These are phyloP conservation scores for Leptopilina drosophilae DNA, from an alignment of 2,888 invertebrate species.

Conservation along the genomic window DNA sequence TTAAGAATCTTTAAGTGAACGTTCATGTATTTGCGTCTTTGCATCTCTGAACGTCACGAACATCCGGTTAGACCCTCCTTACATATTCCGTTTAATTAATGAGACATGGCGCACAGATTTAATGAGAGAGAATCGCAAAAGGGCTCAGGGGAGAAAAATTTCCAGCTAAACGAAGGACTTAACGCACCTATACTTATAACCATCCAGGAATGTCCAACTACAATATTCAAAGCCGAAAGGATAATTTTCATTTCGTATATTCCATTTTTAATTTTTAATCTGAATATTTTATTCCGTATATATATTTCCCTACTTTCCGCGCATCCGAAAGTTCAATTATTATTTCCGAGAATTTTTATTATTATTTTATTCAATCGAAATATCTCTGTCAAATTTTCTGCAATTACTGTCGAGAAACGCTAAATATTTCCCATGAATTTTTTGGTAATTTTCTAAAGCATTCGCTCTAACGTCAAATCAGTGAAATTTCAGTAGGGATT, in stretches of 20 bases:
- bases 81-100: constrained; percentile 40
- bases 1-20: constrained; percentile 14
- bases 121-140: constrained; percentile 34
- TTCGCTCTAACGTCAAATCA: too few species aligned
- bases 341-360: too few species aligned
- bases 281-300: neutral
- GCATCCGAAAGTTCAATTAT: too few species aligned
- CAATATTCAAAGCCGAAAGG: constrained; percentile 10
- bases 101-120: constrained; percentile 36
- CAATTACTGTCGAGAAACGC: too few species aligned
- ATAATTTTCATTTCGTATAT: constrained; percentile 1
- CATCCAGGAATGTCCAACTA: constrained; percentile 18
- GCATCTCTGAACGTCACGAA: constrained; percentile 33
- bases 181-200: constrained; percentile 2
- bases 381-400: too few species aligned
- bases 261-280: neutral
- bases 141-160: constrained; percentile 11
- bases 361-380: too few species aligned
- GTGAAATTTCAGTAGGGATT: too few species aligned
- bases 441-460: too few species aligned
- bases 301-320: too few species aligned
- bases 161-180: constrained; percentile 13
- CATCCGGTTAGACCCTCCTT: constrained; percentile 38
- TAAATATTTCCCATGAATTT: too few species aligned
- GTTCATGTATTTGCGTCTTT: constrained; percentile 3